Percentiles rank a stretch among this genome's conserved stretches.
Conservation (phyloP, 2,797 vertebrate genomes). For the Nyctibius grandis region DNA sequence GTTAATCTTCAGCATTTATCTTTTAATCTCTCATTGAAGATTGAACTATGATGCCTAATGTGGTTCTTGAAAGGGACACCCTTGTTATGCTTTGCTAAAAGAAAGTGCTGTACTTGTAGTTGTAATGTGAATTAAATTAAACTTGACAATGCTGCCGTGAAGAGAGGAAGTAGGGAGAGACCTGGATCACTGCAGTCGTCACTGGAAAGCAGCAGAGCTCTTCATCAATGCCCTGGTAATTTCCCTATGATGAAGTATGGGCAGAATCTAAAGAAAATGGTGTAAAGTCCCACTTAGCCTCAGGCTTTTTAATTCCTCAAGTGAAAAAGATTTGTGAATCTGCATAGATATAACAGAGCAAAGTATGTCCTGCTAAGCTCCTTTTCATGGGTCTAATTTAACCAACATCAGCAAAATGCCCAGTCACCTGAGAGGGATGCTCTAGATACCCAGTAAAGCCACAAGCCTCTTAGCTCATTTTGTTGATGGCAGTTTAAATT, state of each 20-base stretch:
- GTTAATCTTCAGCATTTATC: background rate
- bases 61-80: background rate
- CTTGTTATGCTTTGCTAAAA: background rate
- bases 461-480: background rate
- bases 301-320: background rate
- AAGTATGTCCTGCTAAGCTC: background rate
- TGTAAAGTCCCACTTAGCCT: background rate
- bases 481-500: background rate
- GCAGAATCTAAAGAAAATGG: background rate
- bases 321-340: background rate
- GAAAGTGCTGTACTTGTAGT: background rate
- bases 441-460: background rate
- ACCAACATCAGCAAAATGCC: background rate
- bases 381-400: background rate
- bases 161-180: background rate
- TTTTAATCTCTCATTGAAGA: conserved; percentile 1
- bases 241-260: background rate
- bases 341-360: background rate
- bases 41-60: background rate
- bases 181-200: background rate
- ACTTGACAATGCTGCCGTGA: background rate
- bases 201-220: background rate
- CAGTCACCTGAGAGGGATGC: background rate
- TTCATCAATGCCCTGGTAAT: background rate
- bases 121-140: background rate